phyloP scores from a whole-genome alignment of 2,888 invertebrate species.

The Thymelicus sylvestris region DNA sequence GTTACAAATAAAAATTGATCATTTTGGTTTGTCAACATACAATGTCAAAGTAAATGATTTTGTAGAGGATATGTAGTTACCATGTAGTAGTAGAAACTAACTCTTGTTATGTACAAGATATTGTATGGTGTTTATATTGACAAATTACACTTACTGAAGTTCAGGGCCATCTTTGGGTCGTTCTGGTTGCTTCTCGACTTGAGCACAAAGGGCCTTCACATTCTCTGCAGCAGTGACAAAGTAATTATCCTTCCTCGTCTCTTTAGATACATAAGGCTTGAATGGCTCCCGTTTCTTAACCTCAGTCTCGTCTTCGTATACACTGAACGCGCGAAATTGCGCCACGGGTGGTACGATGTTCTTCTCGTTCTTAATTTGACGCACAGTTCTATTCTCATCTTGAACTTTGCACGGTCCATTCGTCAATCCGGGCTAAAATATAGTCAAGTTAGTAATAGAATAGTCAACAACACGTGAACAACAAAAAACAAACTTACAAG shows the following conservation, averaged over 20 bases:
- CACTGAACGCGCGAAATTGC: constrained; percentile 90
- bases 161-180: constrained; percentile 58
- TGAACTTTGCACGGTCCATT: constrained; percentile 77
- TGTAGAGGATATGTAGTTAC: neutral
- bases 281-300: constrained; percentile 74
- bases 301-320: constrained; percentile 86
- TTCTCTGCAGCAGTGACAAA: constrained; percentile 69
- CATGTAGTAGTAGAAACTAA: too few relatives aligned
- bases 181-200: constrained; percentile 68
- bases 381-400: constrained; percentile 77
- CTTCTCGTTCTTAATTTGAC: constrained; percentile 79
- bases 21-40: too few relatives aligned
- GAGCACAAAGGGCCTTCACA: constrained; percentile 64
- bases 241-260: constrained; percentile 65
- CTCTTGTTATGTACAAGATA: neutral
- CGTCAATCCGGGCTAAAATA: constrained; percentile 71
- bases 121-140: neutral
- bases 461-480: constrained; percentile 29
- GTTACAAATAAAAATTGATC: neutral
- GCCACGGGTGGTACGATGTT: constrained; percentile 86
- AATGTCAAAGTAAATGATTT: too few relatives aligned
- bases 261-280: constrained; percentile 75
- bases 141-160: constrained; percentile 19
- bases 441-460: constrained; percentile 34
- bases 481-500: constrained; percentile 71